Percentiles rank a stretch among this genome's conserved stretches.
Evolutionary conservation across 1,140 invertebrate genomes (phyloP).

Genomic region (Hylaeus anthracinus): DNA sequence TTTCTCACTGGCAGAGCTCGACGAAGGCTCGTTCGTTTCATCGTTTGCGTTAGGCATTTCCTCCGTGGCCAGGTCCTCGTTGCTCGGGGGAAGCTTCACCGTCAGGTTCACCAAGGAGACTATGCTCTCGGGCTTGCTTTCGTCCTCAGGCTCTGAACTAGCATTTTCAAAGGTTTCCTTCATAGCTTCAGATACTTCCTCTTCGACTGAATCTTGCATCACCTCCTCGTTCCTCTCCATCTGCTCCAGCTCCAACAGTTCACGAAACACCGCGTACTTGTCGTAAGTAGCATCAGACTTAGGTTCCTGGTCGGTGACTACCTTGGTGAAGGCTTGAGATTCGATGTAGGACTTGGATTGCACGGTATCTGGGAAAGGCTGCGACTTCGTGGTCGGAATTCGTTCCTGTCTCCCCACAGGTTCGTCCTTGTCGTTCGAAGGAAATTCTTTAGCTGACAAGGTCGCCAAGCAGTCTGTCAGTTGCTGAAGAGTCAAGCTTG

Average conservation of each 20-base stretch:
- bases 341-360: constrained; percentile 19
- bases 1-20: constrained; percentile 19
- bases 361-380: background rate
- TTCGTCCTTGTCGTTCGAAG: constrained; percentile 10
- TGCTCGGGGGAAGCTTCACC: constrained; percentile 67
- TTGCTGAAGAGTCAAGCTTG: constrained; percentile 91
- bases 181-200: constrained; percentile 64
- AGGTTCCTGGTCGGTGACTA: constrained; percentile 81
- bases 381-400: background rate
- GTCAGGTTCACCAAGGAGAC: constrained; percentile 69
- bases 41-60: constrained; percentile 2
- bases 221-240: constrained; percentile 72
- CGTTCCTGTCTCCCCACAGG: constrained; percentile 46
- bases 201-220: constrained; percentile 67
- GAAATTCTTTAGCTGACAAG: constrained; percentile 67
- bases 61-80: constrained; percentile 50
- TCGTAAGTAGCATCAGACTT: constrained; percentile 82
- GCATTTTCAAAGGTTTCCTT: constrained; percentile 46
- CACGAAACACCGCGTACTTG: constrained; percentile 92
- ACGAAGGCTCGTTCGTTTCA: constrained; percentile 22
- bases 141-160: constrained; percentile 16
- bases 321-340: constrained; percentile 79
- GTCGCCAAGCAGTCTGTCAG: constrained; percentile 88
- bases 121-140: constrained; percentile 40
- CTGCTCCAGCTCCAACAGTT: constrained; percentile 88